phyloP scores from a whole-genome alignment of 2,888 invertebrate genomes.

The Scaptomyza tumidula region DNA sequence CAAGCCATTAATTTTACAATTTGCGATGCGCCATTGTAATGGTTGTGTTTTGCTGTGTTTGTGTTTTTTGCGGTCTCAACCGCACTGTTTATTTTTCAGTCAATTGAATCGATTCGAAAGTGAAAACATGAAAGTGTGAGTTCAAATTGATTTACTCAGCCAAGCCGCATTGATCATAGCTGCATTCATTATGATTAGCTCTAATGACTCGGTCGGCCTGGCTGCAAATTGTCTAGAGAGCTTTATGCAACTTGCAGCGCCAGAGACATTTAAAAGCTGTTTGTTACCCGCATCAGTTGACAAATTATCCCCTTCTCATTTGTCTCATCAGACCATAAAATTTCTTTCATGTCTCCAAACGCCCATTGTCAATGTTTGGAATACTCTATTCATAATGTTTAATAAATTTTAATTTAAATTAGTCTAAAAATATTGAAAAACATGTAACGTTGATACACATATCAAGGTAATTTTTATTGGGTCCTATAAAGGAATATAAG shows the following conservation, averaged over 20 bases:
- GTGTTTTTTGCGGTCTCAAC: constrained; percentile 51
- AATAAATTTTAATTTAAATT: no score
- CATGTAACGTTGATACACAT: no score
- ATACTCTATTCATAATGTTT: background rate
- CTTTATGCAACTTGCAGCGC: constrained; percentile 50
- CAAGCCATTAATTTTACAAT: constrained; percentile 59
- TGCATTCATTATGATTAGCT: constrained; percentile 65
- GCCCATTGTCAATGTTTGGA: background rate
- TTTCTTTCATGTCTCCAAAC: constrained; percentile 11
- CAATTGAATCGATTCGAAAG: constrained; percentile 66
- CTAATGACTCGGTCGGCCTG: constrained; percentile 46
- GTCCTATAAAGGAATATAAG: no score
- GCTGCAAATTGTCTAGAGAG: constrained; percentile 24
- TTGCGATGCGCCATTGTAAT: constrained; percentile 47
- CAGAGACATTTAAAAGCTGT: constrained; percentile 11
- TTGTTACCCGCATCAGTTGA: constrained; percentile 58
- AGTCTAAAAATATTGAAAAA: no score
- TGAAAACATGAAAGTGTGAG: constrained; percentile 78
- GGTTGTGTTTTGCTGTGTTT: constrained; percentile 27
- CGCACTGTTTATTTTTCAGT: constrained; percentile 58
- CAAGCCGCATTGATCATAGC: constrained; percentile 67
- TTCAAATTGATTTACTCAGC: constrained; percentile 61
- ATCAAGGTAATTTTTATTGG: no score
- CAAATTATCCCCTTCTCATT: constrained; percentile 47
- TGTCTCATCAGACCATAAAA: constrained; percentile 48